Conservation (phyloP, 2,113 vertebrate species). For the Pycnonotus jocosus region DNA sequence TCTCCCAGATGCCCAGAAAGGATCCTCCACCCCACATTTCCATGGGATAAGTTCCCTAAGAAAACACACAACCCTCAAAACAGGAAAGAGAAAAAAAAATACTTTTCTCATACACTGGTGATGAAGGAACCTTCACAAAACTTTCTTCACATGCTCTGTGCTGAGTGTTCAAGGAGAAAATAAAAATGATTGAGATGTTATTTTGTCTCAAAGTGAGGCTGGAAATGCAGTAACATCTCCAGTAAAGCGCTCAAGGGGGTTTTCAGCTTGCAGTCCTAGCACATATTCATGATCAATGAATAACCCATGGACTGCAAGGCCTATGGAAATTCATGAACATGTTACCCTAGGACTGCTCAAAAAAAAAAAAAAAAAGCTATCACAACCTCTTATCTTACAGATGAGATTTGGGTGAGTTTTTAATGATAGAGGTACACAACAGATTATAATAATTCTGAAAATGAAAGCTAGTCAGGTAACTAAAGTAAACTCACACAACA, state of each 20-base stretch:
- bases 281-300: conserved; percentile 27
- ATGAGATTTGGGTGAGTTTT: neutral
- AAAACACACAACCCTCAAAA: neutral
- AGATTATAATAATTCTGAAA: neutral
- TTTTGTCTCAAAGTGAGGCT: conserved; percentile 21
- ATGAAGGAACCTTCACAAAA: neutral
- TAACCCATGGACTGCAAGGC: conserved; percentile 28
- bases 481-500: neutral
- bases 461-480: neutral
- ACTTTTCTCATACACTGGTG: neutral
- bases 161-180: conserved; percentile 8
- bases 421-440: neutral
- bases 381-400: neutral
- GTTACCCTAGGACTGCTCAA: neutral
- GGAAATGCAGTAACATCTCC: conserved; percentile 5
- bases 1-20: neutral
- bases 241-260: neutral
- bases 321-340: neutral
- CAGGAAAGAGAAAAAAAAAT: neutral
- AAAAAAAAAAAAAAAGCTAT: neutral
- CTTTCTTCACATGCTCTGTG: neutral
- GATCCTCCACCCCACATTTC: neutral
- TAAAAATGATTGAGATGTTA: conserved; percentile 25
- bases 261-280: neutral
- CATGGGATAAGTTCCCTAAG: neutral